Evolutionary conservation across 2,113 vertebrate species (phyloP).

Genomic region (Cairina moschata): DNA sequence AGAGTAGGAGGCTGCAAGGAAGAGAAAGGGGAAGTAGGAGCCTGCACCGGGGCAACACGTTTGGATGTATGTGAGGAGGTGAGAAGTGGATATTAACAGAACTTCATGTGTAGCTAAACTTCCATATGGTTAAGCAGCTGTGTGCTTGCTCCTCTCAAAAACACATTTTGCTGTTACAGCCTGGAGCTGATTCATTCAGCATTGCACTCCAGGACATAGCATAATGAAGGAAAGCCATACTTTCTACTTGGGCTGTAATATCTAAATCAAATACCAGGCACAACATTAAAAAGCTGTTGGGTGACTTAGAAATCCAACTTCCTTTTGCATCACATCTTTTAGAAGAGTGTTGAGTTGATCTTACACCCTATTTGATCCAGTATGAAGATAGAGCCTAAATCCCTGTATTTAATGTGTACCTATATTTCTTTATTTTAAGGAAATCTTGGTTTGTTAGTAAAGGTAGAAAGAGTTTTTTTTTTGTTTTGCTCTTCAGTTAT

Average conservation of each 20-base stretch:
- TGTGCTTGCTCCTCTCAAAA: conserved; percentile 22
- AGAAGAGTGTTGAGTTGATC: neutral
- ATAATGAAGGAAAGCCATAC: neutral
- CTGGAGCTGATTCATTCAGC: conserved; percentile 3
- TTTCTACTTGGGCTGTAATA: neutral
- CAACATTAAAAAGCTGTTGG: neutral
- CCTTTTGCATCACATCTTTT: neutral
- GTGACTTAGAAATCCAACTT: neutral
- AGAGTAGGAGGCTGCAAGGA: neutral
- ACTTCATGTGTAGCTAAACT: neutral
- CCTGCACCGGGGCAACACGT: neutral
- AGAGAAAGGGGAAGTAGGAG: neutral
- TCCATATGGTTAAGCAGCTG: conserved; percentile 48
- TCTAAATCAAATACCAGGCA: conserved; percentile 8
- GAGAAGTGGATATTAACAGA: conserved; percentile 25
- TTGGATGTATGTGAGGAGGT: neutral
- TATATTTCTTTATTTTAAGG: neutral
- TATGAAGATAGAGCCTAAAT: neutral
- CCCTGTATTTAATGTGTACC: neutral
- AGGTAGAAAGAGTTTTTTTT: neutral
- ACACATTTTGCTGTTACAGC: neutral
- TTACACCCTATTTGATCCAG: neutral
- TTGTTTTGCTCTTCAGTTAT: neutral
- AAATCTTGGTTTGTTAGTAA: neutral
- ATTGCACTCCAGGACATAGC: neutral